A percentile compares a stretch with the other conserved stretches of the same genome.
Conservation (phyloP, 2,888 invertebrate species). For the Trichopoda pennipes region DNA sequence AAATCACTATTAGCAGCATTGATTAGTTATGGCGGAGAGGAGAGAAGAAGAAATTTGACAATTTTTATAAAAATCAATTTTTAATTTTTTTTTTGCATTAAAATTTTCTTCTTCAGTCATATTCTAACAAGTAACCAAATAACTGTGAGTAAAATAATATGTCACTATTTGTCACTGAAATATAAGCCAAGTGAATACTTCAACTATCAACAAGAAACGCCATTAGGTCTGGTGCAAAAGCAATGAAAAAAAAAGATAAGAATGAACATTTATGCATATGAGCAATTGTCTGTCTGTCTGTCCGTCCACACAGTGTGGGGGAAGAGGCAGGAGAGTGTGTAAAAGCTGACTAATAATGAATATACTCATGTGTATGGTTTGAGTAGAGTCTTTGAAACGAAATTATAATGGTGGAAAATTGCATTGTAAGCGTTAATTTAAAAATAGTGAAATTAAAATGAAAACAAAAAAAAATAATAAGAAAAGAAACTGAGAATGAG, state of each 20-base stretch:
- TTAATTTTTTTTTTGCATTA: too few relatives aligned
- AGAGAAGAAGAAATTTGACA: too few relatives aligned
- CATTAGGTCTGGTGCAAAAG: constrained; percentile 53
- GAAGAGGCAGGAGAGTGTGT: constrained; percentile 9
- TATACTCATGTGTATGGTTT: background rate
- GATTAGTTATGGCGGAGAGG: too few relatives aligned
- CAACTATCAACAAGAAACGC: constrained; percentile 31
- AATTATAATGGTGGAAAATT: constrained; percentile 15
- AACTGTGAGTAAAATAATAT: background rate
- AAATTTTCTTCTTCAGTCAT: too few relatives aligned
- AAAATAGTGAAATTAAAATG: constrained; percentile 46
- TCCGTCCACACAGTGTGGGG: too few relatives aligned
- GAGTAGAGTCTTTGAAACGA: constrained; percentile 13
- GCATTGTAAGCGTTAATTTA: constrained; percentile 22
- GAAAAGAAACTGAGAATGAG: background rate
- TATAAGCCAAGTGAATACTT: background rate
- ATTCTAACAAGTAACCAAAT: background rate
- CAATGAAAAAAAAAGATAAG: constrained; percentile 20
- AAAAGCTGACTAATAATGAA: constrained; percentile 13
- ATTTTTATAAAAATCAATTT: too few relatives aligned
- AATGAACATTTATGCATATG: constrained; percentile 37
- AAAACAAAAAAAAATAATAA: too few relatives aligned
- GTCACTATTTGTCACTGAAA: background rate
- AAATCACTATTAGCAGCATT: too few relatives aligned
- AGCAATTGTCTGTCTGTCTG: background rate